Percentiles rank a stretch among this genome's conserved stretches.
Evolutionary conservation across 2,888 invertebrate genomes (phyloP).

Genomic region (Pammene fasciana): DNA sequence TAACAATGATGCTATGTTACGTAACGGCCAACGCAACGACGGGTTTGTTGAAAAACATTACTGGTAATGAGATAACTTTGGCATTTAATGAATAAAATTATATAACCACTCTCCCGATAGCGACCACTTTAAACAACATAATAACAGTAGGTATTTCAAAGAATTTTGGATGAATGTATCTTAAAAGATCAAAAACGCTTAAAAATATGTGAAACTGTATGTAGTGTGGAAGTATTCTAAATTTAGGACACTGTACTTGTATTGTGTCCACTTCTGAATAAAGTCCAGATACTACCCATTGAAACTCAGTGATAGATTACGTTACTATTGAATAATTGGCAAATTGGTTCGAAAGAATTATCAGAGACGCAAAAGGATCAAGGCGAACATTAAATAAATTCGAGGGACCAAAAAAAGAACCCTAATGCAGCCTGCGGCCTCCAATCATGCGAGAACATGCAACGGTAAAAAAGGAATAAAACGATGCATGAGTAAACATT

Average conservation of each 20-base stretch:
- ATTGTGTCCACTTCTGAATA: too few relatives aligned
- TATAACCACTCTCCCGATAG: not conserved
- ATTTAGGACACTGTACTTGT: too few relatives aligned
- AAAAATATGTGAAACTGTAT: too few relatives aligned
- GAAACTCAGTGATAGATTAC: not conserved
- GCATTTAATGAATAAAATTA: slow-evolving; percentile 1
- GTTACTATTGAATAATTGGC: slow-evolving; percentile 33
- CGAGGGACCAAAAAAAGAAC: slow-evolving; percentile 35
- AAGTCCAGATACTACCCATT: too few relatives aligned
- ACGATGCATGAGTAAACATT: slow-evolving; percentile 41
- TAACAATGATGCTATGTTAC: slow-evolving; percentile 1
- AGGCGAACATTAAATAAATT: slow-evolving; percentile 33
- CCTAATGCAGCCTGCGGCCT: slow-evolving; percentile 35
- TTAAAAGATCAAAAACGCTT: too few relatives aligned
- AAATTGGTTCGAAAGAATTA: slow-evolving; percentile 29
- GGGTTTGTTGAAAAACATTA: slow-evolving; percentile 16
- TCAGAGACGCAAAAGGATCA: slow-evolving; percentile 25
- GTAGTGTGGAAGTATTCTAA: too few relatives aligned
- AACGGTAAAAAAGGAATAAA: slow-evolving; percentile 37
- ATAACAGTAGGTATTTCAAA: too few relatives aligned
- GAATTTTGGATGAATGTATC: too few relatives aligned
- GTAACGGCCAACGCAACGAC: slow-evolving; percentile 4
- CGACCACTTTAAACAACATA: not conserved
- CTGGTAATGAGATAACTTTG: slow-evolving; percentile 4
- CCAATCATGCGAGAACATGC: slow-evolving; percentile 40